Evolutionary conservation across 2,113 vertebrate genomes (phyloP).

Genomic region (cattle (Bos taurus)): ARS-UCD2.0 NC_037334.1:71795501-71796000

Average conservation of each 20-base stretch:
- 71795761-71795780: not conserved
- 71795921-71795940: fast-evolving
- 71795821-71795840: not conserved
- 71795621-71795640: not conserved
- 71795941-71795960: not conserved
- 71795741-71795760: not conserved
- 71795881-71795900: not conserved
- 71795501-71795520: not conserved
- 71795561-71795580: not conserved
- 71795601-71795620: not conserved
- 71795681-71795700: not conserved
- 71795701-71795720: not conserved
- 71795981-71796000: not conserved
- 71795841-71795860: not conserved
- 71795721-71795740: not conserved
- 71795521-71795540: not conserved
- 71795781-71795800: not conserved
- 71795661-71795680: not conserved
- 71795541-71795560: not conserved
- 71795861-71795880: not conserved
- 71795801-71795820: not conserved
- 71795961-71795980: not conserved
- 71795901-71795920: not conserved
- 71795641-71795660: not conserved
- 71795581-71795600: not conserved